Conservation (phyloP, 2,113 vertebrate genomes). For the Plecturocebus donacophilus region DNA sequence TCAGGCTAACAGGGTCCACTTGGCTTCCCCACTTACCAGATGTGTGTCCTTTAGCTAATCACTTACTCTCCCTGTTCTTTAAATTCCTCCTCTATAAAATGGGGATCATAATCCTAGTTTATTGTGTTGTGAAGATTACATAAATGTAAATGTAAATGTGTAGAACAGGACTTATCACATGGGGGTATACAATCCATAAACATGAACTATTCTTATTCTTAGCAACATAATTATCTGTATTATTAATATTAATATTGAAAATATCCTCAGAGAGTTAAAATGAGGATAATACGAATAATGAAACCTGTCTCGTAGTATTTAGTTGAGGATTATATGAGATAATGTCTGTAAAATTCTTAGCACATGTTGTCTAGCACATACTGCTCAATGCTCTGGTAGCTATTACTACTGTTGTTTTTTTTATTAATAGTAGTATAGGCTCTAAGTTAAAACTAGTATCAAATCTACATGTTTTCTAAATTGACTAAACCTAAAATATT, state of each 20-base stretch:
- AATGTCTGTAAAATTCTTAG: background rate
- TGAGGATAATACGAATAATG: background rate
- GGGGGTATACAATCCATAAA: background rate
- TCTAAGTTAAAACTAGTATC: background rate
- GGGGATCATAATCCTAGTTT: background rate
- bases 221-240: background rate
- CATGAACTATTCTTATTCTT: background rate
- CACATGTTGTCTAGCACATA: background rate
- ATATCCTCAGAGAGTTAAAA: background rate
- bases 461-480: conserved; percentile 14
- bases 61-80: background rate
- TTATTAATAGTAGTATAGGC: background rate
- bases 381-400: background rate
- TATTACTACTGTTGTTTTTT: background rate
- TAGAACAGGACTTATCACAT: background rate
- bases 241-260: background rate
- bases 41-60: background rate
- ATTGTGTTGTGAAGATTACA: background rate
- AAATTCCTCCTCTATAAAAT: conserved; percentile 6
- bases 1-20: background rate
- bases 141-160: background rate
- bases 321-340: background rate
- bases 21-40: background rate
- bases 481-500: conserved; percentile 40
- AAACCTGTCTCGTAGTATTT: background rate